A percentile compares a stretch with the other conserved stretches of the same genome.
Conservation (phyloP, 2,797 vertebrate species). For the Hafferia zeledoni region DNA sequence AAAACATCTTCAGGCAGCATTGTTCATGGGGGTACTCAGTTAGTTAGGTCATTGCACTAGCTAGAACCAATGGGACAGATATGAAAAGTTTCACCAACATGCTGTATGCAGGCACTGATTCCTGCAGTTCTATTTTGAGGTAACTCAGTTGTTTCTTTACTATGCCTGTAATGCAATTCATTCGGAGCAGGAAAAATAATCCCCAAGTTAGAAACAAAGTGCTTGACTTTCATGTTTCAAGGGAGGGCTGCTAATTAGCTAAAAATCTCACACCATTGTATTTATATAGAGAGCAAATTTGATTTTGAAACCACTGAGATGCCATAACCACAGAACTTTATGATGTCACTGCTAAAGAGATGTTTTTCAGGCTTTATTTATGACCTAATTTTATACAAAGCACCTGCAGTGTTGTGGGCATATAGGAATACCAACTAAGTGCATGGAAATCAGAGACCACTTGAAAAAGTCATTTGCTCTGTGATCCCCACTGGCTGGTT, state of each 20-base stretch:
- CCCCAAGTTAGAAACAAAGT: conserved; percentile 27
- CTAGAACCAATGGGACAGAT: not conserved
- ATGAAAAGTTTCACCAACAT: not conserved
- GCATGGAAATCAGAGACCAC: not conserved
- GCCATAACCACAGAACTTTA: conserved; percentile 20
- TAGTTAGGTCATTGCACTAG: not conserved
- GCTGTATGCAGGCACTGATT: not conserved
- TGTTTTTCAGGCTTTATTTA: conserved; percentile 26
- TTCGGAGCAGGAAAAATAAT: conserved; percentile 30
- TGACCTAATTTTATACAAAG: conserved; percentile 25
- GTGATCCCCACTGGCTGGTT: not conserved
- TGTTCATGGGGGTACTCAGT: not conserved
- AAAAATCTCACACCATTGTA: conserved; percentile 44
- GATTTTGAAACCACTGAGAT: conserved; percentile 42
- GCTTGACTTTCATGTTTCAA: conserved; percentile 37
- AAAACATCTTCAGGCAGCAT: not conserved
- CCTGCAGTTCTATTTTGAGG: not conserved
- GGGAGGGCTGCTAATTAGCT: conserved; percentile 47
- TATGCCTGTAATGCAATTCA: conserved; percentile 11
- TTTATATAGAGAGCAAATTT: conserved; percentile 51
- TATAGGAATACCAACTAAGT: conserved; percentile 1
- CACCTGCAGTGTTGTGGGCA: not conserved
- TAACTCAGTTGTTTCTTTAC: conserved; percentile 19
- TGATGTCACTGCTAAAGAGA: conserved; percentile 31
- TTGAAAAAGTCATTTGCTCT: not conserved